Percentiles rank a stretch among this genome's conserved stretches.
Evolutionary conservation across 23 tunicate genomes (phyloP).

Genomic region (Styela plicata): DNA sequence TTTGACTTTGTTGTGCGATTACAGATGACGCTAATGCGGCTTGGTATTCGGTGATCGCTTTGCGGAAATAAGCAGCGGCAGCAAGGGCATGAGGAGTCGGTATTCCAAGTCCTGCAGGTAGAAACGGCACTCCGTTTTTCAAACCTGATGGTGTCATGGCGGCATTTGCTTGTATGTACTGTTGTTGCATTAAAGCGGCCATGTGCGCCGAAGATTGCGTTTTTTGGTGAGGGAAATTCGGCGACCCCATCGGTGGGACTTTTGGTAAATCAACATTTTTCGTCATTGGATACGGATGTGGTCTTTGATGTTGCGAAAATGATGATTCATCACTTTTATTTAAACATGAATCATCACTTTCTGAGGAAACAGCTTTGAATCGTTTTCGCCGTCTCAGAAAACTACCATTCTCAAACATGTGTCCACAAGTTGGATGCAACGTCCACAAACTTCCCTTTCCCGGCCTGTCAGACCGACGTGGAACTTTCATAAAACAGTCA

Average conservation of each 20-base stretch:
- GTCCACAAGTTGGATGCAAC: slow-evolving; percentile 89
- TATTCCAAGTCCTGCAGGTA: slow-evolving; percentile 12
- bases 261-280: background rate
- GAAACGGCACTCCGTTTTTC: background rate
- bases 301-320: background rate
- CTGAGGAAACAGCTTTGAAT: slow-evolving; percentile 51
- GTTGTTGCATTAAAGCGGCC: slow-evolving; percentile 29
- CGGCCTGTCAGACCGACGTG: slow-evolving; percentile 83
- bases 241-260: background rate
- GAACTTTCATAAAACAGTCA: slow-evolving; percentile 91
- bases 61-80: slow-evolving; percentile 33
- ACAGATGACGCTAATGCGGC: slow-evolving; percentile 35
- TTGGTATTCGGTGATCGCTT: slow-evolving; percentile 34
- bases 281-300: background rate
- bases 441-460: slow-evolving; percentile 94
- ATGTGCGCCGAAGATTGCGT: background rate
- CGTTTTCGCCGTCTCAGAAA: slow-evolving; percentile 84
- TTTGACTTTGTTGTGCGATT: background rate
- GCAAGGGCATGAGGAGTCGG: slow-evolving; percentile 25
- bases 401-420: slow-evolving; percentile 94
- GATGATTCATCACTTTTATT: background rate
- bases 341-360: slow-evolving; percentile 4
- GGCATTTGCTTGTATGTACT: background rate
- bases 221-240: background rate
- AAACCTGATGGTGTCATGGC: background rate